Conservation (phyloP, 1,140 invertebrate species). For the Lepidurus arcticus region DNA sequence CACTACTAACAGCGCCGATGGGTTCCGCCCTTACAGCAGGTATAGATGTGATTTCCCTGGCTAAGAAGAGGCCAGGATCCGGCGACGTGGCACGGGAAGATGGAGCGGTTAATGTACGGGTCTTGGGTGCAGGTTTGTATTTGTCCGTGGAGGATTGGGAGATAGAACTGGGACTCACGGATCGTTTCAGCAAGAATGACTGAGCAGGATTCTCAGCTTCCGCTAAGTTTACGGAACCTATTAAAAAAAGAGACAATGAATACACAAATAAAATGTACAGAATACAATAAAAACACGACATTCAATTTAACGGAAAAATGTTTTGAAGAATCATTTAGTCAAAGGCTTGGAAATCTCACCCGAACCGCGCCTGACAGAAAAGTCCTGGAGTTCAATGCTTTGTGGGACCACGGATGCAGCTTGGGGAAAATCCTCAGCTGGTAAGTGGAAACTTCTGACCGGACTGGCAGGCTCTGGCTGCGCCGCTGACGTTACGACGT, state of each 20-base stretch:
- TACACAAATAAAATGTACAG: too few relatives aligned
- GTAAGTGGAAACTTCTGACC: conserved; percentile 24
- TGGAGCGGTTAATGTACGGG: conserved; percentile 40
- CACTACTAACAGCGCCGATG: conserved; percentile 34
- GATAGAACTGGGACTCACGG: conserved; percentile 29
- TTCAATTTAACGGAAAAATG: too few relatives aligned
- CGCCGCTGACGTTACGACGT: conserved; percentile 5
- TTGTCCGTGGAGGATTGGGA: conserved; percentile 35
- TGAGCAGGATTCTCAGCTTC: background rate
- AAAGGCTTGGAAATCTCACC: background rate
- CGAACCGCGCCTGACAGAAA: background rate
- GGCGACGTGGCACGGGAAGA: conserved; percentile 36
- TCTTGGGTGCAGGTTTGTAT: conserved; percentile 37
- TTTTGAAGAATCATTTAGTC: too few relatives aligned
- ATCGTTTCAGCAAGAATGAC: too few relatives aligned
- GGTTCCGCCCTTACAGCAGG: conserved; percentile 35
- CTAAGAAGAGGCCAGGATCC: conserved; percentile 29
- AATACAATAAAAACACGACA: too few relatives aligned
- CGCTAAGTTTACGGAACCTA: conserved; percentile 35
- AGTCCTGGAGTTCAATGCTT: background rate
- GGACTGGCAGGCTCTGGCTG: conserved; percentile 19
- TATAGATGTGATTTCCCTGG: conserved; percentile 36
- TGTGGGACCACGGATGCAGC: conserved; percentile 34
- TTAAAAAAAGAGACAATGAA: too few relatives aligned
- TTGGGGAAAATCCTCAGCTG: conserved; percentile 28